Base-by-base conservation (phyloP, 2,797 vertebrate genomes). In the Capromys pilorides region DNA sequence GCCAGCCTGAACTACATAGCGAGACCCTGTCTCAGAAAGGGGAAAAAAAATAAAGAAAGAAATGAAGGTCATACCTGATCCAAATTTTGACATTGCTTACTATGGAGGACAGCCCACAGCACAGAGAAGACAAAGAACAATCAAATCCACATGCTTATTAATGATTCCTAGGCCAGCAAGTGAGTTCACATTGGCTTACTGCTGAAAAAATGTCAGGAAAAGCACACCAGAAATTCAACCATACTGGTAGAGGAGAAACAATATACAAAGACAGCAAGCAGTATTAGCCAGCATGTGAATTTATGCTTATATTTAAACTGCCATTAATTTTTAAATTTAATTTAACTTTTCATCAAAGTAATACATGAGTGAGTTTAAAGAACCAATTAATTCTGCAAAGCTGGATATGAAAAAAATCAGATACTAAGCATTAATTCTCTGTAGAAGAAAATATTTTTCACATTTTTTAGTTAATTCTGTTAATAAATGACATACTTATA, bases 321-420 rank as follows among this genome's bases (percentile, higher is more conserved):
- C 19, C 36, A 61, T 80, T 94, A 80, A 49, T 19, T 79, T 90
- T 82, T 39, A 28, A 39, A 79, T 79, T 89, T 69, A 57, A 41
- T n/a, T 85, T 94, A 95, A 69, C 41, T 91, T 86, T 84, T 41
- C 41, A 64, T 94, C 51, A 83, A 86, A 94, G 19, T 83, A 67
- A 92, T 62, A 49, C 31, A 69, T 11, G 49, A 88, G 6, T 51
- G 54, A 87, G 9, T 85, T 95, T 93, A 92, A 95, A 78, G 31
- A 92, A 41, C 51, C 64, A 73, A 36, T 95, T 93, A 88, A n/a
- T 86, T 93, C 67, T 22, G n/a, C 80, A 84, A 94, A 61, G 10
- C 21, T 94, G 28, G 10, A 84, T 93, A 77, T 61, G 36, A 51
- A 86, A 93, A 87, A 93, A 79, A 11, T 67, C 19, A 61, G n/a